Evolutionary conservation across 1,140 invertebrate genomes (phyloP), one percentile per base, ranked within the genome.

Genomic region (Drosophila baimaii): DNA sequence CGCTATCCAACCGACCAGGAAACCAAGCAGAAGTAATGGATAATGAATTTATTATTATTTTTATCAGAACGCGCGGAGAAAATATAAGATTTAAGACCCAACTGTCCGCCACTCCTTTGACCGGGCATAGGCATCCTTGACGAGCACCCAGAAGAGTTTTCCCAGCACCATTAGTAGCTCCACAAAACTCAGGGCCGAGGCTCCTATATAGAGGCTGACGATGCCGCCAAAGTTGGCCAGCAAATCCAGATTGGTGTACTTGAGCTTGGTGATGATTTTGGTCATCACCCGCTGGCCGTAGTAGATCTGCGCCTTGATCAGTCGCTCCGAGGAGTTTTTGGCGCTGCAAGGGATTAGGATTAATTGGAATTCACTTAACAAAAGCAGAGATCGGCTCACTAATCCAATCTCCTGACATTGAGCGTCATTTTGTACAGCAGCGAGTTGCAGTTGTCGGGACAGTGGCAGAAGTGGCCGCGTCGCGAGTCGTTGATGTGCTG

Each of bases 1-100:
- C 94, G 98, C 92, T 97, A 97, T 85, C 98, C 99, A 1, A 98
- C 97, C 43, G 98, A 99, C 91, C 97, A 99, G 93, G 98, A 99
- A 94, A 98, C 98, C 1, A 99, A 99, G 93, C 98, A 98, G 21
- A 99, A 99, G 94, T 98, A 95, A 94, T 21, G n/a, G 19, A 2
- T 41, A 25, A 1, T 12, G 10, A 19, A n/a, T 33, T 51, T 23
- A 17, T 33, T 21, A 54, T 63, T 44, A 49, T n/a, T n/a, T n/a
- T n/a, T n/a, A n/a, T n/a, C n/a, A n/a, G n/a, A n/a, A n/a, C n/a
- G n/a, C n/a, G n/a, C n/a, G n/a, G n/a, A n/a, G n/a, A n/a, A n/a
- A 47, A 59, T 77, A 61, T 51, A 77, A 27, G 25, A 19, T 31
- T 44, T 66, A 58, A 69, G 51, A 47, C 21, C 7, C 43, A 29